These are phyloP conservation scores for Rhagium mordax DNA, from an alignment of 2,888 invertebrate genomes.

Conservation along the genomic window DNA sequence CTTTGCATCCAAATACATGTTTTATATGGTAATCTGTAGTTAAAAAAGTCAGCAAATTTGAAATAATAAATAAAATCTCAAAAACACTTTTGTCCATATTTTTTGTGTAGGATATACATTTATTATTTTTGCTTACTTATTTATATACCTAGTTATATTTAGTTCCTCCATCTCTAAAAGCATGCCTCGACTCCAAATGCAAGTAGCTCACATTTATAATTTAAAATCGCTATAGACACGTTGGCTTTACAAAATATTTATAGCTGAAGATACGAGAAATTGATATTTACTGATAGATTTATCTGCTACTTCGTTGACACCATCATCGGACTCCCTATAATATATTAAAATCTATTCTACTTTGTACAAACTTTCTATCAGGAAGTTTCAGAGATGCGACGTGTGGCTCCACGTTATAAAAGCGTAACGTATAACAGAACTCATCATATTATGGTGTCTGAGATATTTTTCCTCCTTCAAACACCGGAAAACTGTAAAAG, in stretches of 20 bases:
- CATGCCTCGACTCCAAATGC: too few species aligned
- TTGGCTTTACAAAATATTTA: too few species aligned
- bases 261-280: too few species aligned
- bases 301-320: not conserved
- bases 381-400: constrained; percentile 8
- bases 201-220: not conserved
- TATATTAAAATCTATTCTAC: constrained; percentile 2
- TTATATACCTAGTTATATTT: too few species aligned
- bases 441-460: not conserved
- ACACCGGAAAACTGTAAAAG: not conserved
- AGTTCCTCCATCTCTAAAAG: too few species aligned
- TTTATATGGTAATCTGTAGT: too few species aligned
- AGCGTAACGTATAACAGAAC: not conserved
- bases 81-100: too few species aligned
- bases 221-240: not conserved
- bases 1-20: too few species aligned
- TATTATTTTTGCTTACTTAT: too few species aligned
- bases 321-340: not conserved
- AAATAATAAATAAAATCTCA: too few species aligned
- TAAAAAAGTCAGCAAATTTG: too few species aligned
- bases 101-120: too few species aligned
- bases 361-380: not conserved
- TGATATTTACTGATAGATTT: not conserved
- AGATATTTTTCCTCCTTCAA: not conserved
- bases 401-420: not conserved